Base-by-base conservation (phyloP, 2,888 invertebrate genomes). In the Mythimna vitellina region DNA sequence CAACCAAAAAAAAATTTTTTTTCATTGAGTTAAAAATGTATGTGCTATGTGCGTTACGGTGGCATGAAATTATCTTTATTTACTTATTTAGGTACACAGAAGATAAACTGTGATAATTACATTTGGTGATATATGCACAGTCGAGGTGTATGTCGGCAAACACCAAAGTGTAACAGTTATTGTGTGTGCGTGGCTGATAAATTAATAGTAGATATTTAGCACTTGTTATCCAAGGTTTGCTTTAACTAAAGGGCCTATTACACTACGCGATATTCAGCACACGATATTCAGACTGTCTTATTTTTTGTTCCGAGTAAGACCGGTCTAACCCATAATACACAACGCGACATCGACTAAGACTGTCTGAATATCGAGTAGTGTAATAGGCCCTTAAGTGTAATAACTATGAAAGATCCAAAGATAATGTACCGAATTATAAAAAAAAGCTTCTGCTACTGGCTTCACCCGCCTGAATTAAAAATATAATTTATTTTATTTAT, bases 51-150 rank as follows among this genome's bases (percentile, higher is more conserved):
- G 9, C 25, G 53, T 68, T 58, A 63, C 70, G 35, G 69, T 58
- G 62, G 70, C 66, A 25, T 64, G n/a, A 66, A 65, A 46, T 69
- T 70, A 70, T 80, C 80, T 75, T 12, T 80, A 73, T 80, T 80
- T 80, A 66, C 65, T 6, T 60, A 38, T n/a, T 20, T n/a, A 46
- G 20, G 46, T 46, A n/a, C 2, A 54, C 42, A 73, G 60, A 53
- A 80, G 81, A 73, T 80, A 81, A 75, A 80, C 29, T 64, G 49
- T 12, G 81, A 77, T 81, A 73, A 81, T 80, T 81, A 69, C 51
- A 61, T 77, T 66, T 49, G 63, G 58, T 63, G 25, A 72, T 80
- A 76, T 79, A 68, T 76, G 56, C 58, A 65, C 25, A 65, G 60
- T 42, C 35, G 17, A 63, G 57, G 12, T 49, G 53, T 49, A 54